phyloP scores from a whole-genome alignment of 2,888 invertebrate species.

The Netelia inedita region DNA sequence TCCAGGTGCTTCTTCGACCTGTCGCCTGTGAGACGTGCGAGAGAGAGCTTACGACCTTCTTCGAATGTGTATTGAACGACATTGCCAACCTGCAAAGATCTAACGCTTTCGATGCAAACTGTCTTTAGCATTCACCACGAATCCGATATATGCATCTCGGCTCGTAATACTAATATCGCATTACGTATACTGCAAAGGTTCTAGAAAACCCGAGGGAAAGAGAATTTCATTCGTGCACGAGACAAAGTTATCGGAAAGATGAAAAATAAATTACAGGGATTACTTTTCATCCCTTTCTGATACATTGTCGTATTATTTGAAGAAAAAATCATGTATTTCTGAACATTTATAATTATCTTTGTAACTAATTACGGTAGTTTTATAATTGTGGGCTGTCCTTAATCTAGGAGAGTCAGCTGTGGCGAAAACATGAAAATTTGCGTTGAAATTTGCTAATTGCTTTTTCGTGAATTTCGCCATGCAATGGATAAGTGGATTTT shows the following conservation, averaged over 20 bases:
- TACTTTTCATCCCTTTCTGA: background rate
- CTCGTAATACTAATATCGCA: background rate
- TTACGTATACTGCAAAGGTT: background rate
- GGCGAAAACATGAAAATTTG: too few species aligned
- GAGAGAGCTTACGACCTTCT: background rate
- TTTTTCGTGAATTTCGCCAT: too few species aligned
- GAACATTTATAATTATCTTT: background rate
- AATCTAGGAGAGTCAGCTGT: too few species aligned
- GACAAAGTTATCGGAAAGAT: background rate
- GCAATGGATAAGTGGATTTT: too few species aligned
- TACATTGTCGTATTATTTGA: background rate
- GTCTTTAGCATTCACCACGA: conserved; percentile 33
- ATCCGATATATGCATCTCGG: conserved; percentile 18
- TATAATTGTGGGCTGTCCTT: too few species aligned
- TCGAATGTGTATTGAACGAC: conserved; percentile 31
- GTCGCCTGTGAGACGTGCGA: conserved; percentile 7
- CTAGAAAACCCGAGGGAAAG: background rate
- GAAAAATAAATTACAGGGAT: background rate
- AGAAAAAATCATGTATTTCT: background rate
- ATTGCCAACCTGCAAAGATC: conserved; percentile 49
- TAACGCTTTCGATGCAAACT: conserved; percentile 31
- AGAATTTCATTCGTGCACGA: background rate
- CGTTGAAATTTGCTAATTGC: too few species aligned
- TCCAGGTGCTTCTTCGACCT: conserved; percentile 49
- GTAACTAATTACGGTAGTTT: background rate